A percentile compares a stretch with the other conserved stretches of the same genome.
phyloP scores from a whole-genome alignment of 2,797 vertebrate genomes.

The Alcedo atthis region DNA sequence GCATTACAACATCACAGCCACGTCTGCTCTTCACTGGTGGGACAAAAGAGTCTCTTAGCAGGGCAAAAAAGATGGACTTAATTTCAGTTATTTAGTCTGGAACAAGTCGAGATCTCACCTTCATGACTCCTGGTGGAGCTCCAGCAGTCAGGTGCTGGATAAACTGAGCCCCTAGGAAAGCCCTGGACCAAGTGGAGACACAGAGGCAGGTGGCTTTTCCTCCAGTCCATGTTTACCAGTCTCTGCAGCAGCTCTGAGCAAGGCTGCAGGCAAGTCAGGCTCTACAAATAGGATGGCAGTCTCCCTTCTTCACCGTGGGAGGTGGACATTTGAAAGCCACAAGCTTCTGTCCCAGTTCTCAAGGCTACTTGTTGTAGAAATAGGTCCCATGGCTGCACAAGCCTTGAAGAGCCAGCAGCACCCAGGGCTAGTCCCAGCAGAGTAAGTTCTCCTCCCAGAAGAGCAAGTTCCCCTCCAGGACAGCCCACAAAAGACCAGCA shows the following conservation, averaged over 20 bases:
- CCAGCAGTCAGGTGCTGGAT: not conserved
- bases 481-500: not conserved
- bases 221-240: rapidly evolving
- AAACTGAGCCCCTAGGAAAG: not conserved
- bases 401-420: not conserved
- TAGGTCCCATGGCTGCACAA: not conserved
- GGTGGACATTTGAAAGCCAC: not conserved
- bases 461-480: not conserved
- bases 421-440: not conserved
- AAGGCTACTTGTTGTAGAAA: not conserved
- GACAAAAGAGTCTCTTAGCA: not conserved
- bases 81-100: not conserved
- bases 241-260: not conserved
- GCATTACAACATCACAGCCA: not conserved
- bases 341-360: not conserved
- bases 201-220: not conserved
- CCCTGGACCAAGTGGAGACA: not conserved
- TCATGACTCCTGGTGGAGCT: not conserved
- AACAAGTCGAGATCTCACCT: not conserved
- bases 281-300: not conserved
- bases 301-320: not conserved
- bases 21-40: not conserved
- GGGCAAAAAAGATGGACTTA: not conserved
- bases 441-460: not conserved
- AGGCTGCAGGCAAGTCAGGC: not conserved